phyloP scores from a whole-genome alignment of 2,888 invertebrate species.

The Athalia cordata region DNA sequence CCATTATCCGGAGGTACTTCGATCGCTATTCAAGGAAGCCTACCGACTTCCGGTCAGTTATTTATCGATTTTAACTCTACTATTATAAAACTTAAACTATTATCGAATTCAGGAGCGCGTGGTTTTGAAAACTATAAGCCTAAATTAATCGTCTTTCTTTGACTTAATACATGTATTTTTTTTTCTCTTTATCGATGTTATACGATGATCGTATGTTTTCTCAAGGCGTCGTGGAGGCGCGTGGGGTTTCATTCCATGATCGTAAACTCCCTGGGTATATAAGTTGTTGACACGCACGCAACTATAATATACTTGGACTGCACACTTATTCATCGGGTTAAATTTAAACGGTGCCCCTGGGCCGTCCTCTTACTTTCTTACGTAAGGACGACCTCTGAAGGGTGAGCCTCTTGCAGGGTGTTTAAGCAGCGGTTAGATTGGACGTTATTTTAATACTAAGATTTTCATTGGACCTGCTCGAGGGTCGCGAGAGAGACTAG shows the following conservation, averaged over 20 bases:
- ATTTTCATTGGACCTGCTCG: slow-evolving; percentile 41
- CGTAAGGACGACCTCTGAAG: slow-evolving; percentile 54
- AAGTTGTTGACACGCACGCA: slow-evolving; percentile 43
- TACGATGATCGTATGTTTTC: too few species aligned
- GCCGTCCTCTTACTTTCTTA: slow-evolving; percentile 48
- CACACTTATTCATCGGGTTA: slow-evolving; percentile 59
- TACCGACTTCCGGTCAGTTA: slow-evolving; percentile 27
- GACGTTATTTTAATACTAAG: slow-evolving; percentile 50
- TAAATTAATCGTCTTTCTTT: too few species aligned
- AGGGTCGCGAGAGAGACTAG: slow-evolving; percentile 44
- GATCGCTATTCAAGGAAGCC: slow-evolving; percentile 11
- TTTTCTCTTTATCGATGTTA: too few species aligned
- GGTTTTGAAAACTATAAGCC: background rate
- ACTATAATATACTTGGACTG: background rate
- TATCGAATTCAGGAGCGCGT: background rate
- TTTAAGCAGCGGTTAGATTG: slow-evolving; percentile 17
- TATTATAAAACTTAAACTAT: background rate
- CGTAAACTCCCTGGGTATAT: slow-evolving; percentile 19
- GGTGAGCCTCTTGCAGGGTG: slow-evolving; percentile 51
- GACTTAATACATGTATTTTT: too few species aligned
- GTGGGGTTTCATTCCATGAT: slow-evolving; percentile 5
- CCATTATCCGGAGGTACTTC: slow-evolving; percentile 3
- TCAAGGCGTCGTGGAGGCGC: too few species aligned
- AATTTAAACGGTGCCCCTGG: slow-evolving; percentile 55
- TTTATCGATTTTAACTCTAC: background rate